These are phyloP conservation scores for Loriculus beryllinus DNA, from an alignment of 2,797 vertebrate species.

Conservation along the genomic window DNA sequence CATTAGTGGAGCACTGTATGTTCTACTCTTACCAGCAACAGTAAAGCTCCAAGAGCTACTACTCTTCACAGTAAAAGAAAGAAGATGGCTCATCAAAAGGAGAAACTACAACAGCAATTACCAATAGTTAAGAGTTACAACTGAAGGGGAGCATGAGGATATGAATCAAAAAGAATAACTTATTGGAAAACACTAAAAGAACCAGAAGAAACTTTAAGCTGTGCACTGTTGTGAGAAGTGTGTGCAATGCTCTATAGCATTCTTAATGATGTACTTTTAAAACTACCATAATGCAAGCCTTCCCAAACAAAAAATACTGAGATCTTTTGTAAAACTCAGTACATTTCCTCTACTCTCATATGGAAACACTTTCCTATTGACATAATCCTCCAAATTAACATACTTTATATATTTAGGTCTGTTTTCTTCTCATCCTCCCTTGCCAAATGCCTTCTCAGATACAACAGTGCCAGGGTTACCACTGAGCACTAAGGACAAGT, in stretches of 20 bases:
- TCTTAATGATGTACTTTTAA: background rate
- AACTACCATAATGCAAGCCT: background rate
- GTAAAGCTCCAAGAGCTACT: background rate
- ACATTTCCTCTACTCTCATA: background rate
- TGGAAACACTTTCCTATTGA: background rate
- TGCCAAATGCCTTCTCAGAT: background rate
- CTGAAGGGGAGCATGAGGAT: background rate
- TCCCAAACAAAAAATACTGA: background rate
- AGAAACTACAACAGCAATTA: background rate
- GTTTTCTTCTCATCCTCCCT: background rate
- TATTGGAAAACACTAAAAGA: background rate
- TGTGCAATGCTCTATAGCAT: background rate
- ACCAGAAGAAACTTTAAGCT: background rate
- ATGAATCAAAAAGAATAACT: background rate
- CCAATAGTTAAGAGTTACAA: background rate
- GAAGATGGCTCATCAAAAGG: background rate
- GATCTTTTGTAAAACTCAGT: background rate
- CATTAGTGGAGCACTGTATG: background rate
- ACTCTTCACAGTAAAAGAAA: background rate
- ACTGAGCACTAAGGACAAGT: background rate
- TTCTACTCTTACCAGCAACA: background rate
- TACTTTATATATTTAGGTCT: background rate
- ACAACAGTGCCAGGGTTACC: rapidly evolving
- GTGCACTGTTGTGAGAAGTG: background rate
- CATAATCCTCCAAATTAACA: background rate